Base-by-base conservation (phyloP, 1,140 invertebrate genomes). In the Bombus ignitus region DNA sequence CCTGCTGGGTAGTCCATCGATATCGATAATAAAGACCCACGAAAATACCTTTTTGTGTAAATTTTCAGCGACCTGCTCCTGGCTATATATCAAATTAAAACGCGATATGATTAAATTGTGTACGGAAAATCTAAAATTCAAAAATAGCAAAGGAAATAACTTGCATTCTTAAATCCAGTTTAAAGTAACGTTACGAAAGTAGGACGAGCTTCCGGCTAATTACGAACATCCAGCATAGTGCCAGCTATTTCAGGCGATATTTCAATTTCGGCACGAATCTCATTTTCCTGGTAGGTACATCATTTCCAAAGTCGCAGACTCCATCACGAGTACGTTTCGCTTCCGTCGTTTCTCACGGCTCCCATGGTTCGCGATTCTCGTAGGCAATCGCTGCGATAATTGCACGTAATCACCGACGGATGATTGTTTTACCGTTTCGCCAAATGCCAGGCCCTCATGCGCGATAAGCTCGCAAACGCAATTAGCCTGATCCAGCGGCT, bases 361-460 rank as follows among this genome's bases (percentile, higher is more conserved):
- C 5, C 44, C 25, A 2, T 6, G n/a, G 65, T 8, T 28, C 42
- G 65, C 37, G 68, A 62, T 82, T 62, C 70, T 62, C 22, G 12
- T 32, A n/a, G 70, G 28, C 80, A 81, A 74, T 74, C 70, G 70
- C 53, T 32, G 39, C 70, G 25, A 73, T 62, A 81, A 81, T 81
- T 81, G 37, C 68, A 25, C 68, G 79, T 81, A 81, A 81, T 81
- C 79, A 81, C 37, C 68, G 18, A 28, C 37, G 47, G 28, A 59
- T 72, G 79, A 81, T 81, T 81, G 79, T 72, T 81, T 81, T 59
- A 81, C 68, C 47, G 79, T 81, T 81, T 42, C 70, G 53, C 35
- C 68, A 47, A 72, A 62, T 42, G 28, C 59, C 68, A n/a, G 68
- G 28, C 70, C 37, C 28, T 57, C 78, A 12, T 47, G 66, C 44